Conservation (phyloP, 2,113 vertebrate genomes). For the Paraplagusia blochii region DNA sequence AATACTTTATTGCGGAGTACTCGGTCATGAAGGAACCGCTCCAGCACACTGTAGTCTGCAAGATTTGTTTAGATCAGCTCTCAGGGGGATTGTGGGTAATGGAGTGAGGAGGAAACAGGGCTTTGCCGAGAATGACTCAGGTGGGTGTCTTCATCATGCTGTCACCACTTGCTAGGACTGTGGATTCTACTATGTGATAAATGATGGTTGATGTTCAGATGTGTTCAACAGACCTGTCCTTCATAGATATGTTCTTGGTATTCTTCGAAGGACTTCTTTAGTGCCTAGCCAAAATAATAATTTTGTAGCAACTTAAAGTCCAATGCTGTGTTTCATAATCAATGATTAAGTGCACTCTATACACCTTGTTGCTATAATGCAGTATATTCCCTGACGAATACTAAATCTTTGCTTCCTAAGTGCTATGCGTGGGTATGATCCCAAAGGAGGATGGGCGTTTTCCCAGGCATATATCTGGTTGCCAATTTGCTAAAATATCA, state of each 20-base stretch:
- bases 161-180: constrained; percentile 31
- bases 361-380: background rate
- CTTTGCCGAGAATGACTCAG: background rate
- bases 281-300: constrained; percentile 10
- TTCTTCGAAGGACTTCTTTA: constrained; percentile 19
- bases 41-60: constrained; percentile 2
- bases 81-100: constrained; percentile 4
- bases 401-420: background rate
- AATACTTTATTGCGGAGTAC: background rate
- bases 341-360: constrained; percentile 12
- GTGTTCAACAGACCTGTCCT: constrained; percentile 21
- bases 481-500: constrained; percentile 20
- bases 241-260: constrained; percentile 28
- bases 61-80: constrained; percentile 5
- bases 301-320: background rate
- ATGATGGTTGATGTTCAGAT: constrained; percentile 19
- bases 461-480: background rate
- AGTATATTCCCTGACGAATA: constrained; percentile 16
- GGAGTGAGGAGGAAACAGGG: background rate
- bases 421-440: constrained; percentile 2
- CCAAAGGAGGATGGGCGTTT: background rate
- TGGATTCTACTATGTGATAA: background rate
- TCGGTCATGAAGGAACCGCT: constrained; percentile 12
- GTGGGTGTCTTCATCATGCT: background rate
- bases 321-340: constrained; percentile 24